phyloP scores from a whole-genome alignment of 1,140 invertebrate genomes.

The Condylostylus longicornis region DNA sequence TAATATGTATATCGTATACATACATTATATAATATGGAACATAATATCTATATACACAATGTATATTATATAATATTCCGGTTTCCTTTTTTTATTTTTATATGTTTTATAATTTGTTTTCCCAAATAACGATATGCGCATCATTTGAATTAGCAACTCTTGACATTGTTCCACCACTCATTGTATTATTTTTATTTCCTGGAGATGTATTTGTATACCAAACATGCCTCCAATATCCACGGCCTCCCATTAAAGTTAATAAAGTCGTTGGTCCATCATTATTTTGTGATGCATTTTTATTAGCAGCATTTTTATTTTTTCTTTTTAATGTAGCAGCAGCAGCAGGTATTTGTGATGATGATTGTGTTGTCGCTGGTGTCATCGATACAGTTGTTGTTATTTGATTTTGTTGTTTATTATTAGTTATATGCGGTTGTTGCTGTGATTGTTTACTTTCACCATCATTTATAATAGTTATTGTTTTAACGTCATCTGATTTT shows the following conservation, averaged over 20 bases:
- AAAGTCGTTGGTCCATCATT: constrained; percentile 51
- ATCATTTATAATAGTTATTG: no score
- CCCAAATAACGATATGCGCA: constrained; percentile 78
- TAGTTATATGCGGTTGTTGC: constrained; percentile 9
- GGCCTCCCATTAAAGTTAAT: constrained; percentile 70
- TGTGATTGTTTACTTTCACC: constrained; percentile 9
- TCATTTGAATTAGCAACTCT: constrained; percentile 54
- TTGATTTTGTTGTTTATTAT: constrained; percentile 11
- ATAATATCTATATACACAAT: no score
- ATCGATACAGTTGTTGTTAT: constrained; percentile 3
- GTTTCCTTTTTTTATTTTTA: no score
- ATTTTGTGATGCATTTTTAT: constrained; percentile 19
- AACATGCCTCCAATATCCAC: constrained; percentile 68
- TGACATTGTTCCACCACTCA: constrained; percentile 15
- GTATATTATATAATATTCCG: no score
- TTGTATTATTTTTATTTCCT: constrained; percentile 31
- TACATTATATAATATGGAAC: no score
- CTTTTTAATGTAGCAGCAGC: constrained; percentile 25
- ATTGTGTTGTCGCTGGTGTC: constrained; percentile 6
- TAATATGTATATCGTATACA: no score
- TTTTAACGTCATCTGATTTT: no score
- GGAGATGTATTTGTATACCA: constrained; percentile 38
- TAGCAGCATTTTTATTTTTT: constrained; percentile 19
- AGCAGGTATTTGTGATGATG: constrained; percentile 8
- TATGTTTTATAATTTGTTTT: constrained; percentile 79